phyloP scores from a whole-genome alignment of 2,888 invertebrate species.

The Lordiphosa andalusiaca region DNA sequence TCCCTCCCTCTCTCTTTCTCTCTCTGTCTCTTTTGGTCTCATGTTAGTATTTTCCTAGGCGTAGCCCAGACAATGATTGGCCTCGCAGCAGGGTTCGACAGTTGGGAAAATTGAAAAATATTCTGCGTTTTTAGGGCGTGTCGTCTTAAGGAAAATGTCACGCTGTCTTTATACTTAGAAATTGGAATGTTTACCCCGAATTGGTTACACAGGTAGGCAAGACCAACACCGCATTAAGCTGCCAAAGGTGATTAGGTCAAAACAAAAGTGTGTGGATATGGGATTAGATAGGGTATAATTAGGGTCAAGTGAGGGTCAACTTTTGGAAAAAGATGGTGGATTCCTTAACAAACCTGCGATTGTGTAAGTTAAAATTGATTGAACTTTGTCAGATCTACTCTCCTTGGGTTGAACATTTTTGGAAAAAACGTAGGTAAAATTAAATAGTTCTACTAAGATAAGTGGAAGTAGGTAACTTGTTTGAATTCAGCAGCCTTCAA shows the following conservation, averaged over 20 bases:
- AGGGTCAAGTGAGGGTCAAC: slow-evolving; percentile 49
- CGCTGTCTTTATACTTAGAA: slow-evolving; percentile 44
- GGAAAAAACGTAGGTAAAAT: too few species aligned
- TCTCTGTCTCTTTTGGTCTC: slow-evolving; percentile 7
- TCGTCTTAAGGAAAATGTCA: slow-evolving; percentile 48
- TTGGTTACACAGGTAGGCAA: slow-evolving; percentile 46
- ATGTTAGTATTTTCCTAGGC: slow-evolving; percentile 36
- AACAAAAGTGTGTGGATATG: slow-evolving; percentile 51
- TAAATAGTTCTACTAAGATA: too few species aligned
- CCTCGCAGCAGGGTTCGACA: slow-evolving; percentile 43
- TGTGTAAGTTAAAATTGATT: too few species aligned
- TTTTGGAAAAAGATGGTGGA: background rate
- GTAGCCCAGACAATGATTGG: slow-evolving; percentile 56
- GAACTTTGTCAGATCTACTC: too few species aligned
- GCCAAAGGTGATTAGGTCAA: slow-evolving; percentile 57
- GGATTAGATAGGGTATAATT: slow-evolving; percentile 63
- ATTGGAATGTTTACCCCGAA: slow-evolving; percentile 28
- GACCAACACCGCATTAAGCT: slow-evolving; percentile 22
- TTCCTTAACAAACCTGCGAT: too few species aligned
- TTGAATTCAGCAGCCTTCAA: too few species aligned
- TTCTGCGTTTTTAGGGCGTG: slow-evolving; percentile 39
- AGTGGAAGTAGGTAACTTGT: too few species aligned
- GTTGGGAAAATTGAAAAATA: slow-evolving; percentile 39
- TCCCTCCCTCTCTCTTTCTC: background rate
- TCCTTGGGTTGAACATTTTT: too few species aligned